phyloP scores from a whole-genome alignment of 2,797 vertebrate species.

The Prionace glauca region DNA sequence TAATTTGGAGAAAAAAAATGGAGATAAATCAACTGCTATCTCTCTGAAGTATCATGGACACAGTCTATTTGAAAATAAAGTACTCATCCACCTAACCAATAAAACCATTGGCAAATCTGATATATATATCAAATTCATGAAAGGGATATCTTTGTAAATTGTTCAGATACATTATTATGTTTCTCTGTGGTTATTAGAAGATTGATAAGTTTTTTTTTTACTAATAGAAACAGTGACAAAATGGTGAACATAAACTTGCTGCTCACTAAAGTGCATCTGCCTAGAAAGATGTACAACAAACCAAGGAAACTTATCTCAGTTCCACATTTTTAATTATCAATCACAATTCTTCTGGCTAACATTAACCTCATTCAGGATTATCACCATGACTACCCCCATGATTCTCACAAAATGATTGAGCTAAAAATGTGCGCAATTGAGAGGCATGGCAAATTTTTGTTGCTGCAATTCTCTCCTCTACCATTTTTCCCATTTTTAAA shows the following conservation, averaged over 20 bases:
- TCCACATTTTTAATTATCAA: constrained; percentile 20
- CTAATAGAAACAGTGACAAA: background rate
- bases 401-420: background rate
- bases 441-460: background rate
- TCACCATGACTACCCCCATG: background rate
- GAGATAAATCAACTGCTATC: background rate
- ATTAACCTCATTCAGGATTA: background rate
- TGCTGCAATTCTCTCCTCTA: background rate
- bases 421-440: background rate
- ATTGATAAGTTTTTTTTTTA: background rate
- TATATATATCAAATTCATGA: background rate
- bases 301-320: background rate
- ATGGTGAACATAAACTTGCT: background rate
- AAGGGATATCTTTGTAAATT: background rate
- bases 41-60: background rate
- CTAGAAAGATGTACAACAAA: background rate
- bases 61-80: background rate
- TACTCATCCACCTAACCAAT: background rate
- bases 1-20: background rate
- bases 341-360: constrained; percentile 13
- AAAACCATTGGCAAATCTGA: background rate
- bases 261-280: constrained; percentile 1
- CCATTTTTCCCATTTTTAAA: background rate
- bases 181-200: background rate
- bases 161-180: background rate